phyloP scores from a whole-genome alignment of 2,888 invertebrate genomes.

The Caenorhabditis sp. region DNA sequence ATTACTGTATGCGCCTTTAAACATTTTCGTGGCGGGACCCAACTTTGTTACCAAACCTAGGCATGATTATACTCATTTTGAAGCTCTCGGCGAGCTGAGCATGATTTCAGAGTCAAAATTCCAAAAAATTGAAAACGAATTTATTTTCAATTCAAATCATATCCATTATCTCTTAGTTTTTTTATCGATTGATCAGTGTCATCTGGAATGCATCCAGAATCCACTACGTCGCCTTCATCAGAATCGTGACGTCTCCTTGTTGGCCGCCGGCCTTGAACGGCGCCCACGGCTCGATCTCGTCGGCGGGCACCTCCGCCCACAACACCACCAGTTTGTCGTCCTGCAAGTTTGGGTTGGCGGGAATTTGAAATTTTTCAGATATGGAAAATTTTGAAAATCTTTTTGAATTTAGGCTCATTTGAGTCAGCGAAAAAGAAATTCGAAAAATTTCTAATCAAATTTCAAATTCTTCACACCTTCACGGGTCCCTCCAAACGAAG shows the following conservation, averaged over 20 bases:
- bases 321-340: constrained; percentile 73
- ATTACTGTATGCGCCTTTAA: background rate
- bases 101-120: background rate
- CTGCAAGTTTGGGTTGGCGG: no score
- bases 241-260: constrained; percentile 71
- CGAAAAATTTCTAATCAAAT: no score
- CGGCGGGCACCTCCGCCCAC: constrained; percentile 73
- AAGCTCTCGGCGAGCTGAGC: background rate
- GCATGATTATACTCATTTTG: background rate
- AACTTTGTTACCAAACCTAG: background rate
- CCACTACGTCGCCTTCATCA: constrained; percentile 26
- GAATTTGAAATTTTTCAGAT: no score
- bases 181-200: no score
- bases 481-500: constrained; percentile 68
- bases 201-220: no score
- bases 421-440: no score
- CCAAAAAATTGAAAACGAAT: no score
- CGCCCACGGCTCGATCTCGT: constrained; percentile 73
- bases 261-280: constrained; percentile 74
- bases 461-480: constrained; percentile 29
- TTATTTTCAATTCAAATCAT: no score
- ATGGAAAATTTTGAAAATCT: no score
- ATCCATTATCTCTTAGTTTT: no score
- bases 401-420: no score
- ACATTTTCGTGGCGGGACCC: background rate